Evolutionary conservation across 2,113 vertebrate species (phyloP).

Genomic region (Dromaius novaehollandiae): DNA sequence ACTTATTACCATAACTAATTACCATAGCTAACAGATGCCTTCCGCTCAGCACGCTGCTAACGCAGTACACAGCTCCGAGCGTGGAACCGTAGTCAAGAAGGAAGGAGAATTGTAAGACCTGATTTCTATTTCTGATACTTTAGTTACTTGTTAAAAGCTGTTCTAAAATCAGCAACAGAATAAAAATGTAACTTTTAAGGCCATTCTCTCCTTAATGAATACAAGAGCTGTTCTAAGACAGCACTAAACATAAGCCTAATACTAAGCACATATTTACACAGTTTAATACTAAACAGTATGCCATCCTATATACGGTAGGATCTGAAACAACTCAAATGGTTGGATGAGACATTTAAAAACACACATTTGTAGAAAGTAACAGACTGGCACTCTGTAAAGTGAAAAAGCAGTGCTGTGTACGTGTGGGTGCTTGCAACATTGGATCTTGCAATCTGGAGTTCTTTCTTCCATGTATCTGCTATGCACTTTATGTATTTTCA

Average conservation of each 20-base stretch:
- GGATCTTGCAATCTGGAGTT: neutral
- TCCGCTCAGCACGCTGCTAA: neutral
- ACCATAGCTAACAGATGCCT: neutral
- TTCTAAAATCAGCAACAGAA: neutral
- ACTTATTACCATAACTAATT: neutral
- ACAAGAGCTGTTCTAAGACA: neutral
- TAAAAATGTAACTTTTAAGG: neutral
- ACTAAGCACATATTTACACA: neutral
- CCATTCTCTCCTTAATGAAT: neutral
- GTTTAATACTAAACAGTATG: neutral
- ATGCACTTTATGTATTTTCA: neutral
- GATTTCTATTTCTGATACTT: neutral
- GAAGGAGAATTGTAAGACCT: neutral
- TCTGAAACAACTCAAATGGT: neutral
- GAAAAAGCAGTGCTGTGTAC: neutral
- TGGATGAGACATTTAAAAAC: neutral
- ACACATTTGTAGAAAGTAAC: neutral
- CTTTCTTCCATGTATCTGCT: neutral
- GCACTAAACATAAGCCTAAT: neutral
- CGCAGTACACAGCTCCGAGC: neutral
- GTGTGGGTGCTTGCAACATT: accelerated
- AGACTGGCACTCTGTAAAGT: neutral
- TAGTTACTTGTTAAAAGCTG: neutral
- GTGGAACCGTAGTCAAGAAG: neutral
- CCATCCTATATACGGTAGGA: neutral